phyloP scores from a whole-genome alignment of 2,797 vertebrate species.

The Macropus fuliginosus region DNA sequence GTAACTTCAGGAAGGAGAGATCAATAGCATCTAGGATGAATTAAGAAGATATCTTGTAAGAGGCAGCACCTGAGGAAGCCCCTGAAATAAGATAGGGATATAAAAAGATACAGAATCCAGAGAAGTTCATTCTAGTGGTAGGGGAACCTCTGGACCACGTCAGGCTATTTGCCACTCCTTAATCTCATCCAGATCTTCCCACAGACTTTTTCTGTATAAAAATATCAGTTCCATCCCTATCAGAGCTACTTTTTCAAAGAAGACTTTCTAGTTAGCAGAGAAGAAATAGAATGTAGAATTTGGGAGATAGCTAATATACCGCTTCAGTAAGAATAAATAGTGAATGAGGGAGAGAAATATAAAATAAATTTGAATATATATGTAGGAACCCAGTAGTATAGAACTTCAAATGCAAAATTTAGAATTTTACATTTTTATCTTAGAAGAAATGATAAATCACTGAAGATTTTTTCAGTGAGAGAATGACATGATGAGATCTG shows the following conservation, averaged over 20 bases:
- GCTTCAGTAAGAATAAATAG: neutral
- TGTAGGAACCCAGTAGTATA: neutral
- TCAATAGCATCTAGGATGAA: neutral
- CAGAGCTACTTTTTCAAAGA: neutral
- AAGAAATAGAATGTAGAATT: neutral
- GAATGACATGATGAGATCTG: neutral
- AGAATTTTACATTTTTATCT: neutral
- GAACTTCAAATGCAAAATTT: neutral
- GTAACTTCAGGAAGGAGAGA: neutral
- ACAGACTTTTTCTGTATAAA: too few species aligned
- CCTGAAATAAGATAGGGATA: neutral
- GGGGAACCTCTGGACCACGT: neutral
- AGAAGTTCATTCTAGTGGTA: neutral
- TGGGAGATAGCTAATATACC: neutral
- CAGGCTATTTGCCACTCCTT: too few species aligned
- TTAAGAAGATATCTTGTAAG: neutral
- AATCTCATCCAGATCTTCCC: too few species aligned
- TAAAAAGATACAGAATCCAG: neutral
- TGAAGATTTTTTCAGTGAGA: neutral
- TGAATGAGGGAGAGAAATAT: neutral
- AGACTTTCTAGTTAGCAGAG: neutral
- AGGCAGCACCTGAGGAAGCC: neutral
- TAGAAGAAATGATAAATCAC: neutral
- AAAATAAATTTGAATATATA: neutral
- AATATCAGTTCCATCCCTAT: too few species aligned